Percentiles rank a stretch among this genome's conserved stretches.
These are phyloP conservation scores for Halocynthia roretzi DNA, from an alignment of 23 tunicate genomes.

Conservation along the genomic window DNA sequence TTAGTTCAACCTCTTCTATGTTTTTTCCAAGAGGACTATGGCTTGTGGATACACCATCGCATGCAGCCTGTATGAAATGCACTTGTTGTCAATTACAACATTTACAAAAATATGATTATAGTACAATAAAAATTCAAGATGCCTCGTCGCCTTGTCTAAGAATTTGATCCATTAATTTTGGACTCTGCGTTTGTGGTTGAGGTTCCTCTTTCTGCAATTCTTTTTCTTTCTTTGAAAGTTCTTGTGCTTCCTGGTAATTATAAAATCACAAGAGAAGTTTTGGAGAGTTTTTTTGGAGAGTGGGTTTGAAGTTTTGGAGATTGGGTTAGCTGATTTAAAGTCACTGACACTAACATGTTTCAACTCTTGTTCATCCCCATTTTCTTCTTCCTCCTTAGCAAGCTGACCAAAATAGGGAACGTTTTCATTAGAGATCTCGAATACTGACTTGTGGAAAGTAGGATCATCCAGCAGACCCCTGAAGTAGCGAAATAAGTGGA, in stretches of 20 bases:
- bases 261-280: too few species aligned
- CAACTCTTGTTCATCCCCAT: constrained; percentile 3
- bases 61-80: too few species aligned
- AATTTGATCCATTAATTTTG: constrained; percentile 24
- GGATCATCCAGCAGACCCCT: constrained; percentile 93
- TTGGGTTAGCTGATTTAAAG: too few species aligned
- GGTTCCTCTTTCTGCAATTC: constrained; percentile 1
- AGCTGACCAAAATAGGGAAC: constrained; percentile 71
- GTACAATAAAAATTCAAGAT: background rate
- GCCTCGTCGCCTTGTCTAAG: constrained; percentile 23
- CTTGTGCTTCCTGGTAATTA: too few species aligned
- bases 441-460: constrained; percentile 53
- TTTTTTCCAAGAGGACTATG: too few species aligned
- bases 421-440: constrained; percentile 28
- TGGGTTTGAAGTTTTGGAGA: too few species aligned
- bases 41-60: too few species aligned
- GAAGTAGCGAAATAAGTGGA: background rate
- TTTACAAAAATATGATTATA: background rate
- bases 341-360: too few species aligned
- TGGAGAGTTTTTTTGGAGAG: too few species aligned
- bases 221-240: background rate
- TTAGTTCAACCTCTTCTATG: too few species aligned
- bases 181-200: background rate
- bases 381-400: constrained; percentile 37
- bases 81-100: background rate